phyloP scores from a whole-genome alignment of 2,888 invertebrate species.

The Dolichopus griseipennis region DNA sequence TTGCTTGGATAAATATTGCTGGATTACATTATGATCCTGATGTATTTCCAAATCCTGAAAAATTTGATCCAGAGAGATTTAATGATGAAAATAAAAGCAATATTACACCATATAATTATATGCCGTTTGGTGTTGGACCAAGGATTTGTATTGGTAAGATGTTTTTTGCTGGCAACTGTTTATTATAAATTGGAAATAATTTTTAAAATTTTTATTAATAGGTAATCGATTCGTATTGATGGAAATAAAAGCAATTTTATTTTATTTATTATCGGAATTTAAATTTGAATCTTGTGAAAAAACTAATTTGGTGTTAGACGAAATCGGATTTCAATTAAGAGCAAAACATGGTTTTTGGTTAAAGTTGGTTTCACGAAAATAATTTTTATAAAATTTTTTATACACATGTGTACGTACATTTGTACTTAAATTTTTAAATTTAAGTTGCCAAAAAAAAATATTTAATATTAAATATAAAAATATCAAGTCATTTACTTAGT shows the following conservation, averaged over 20 bases:
- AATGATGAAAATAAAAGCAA: slow-evolving; percentile 47
- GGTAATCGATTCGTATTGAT: slow-evolving; percentile 22
- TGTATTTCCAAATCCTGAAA: slow-evolving; percentile 47
- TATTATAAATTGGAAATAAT: background rate
- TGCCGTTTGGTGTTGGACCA: slow-evolving; percentile 52
- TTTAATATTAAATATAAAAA: too few species aligned
- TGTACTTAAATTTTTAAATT: too few species aligned
- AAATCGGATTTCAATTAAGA: slow-evolving; percentile 27
- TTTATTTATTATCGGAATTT: slow-evolving; percentile 20
- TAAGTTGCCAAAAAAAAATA: too few species aligned
- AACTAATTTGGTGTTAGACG: slow-evolving; percentile 26
- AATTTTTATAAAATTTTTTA: background rate
- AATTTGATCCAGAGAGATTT: slow-evolving; percentile 50
- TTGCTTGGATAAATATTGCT: slow-evolving; percentile 41
- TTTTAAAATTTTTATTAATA: background rate
- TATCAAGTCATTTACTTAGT: too few species aligned
- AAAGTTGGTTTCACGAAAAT: slow-evolving; percentile 24
- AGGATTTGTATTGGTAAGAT: slow-evolving; percentile 51
- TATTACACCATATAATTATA: slow-evolving; percentile 41
- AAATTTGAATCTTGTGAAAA: slow-evolving; percentile 27
- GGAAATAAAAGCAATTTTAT: slow-evolving; percentile 21
- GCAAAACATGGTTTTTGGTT: slow-evolving; percentile 38
- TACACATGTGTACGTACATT: too few species aligned
- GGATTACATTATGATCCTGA: slow-evolving; percentile 46
- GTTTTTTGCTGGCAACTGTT: too few species aligned